These are phyloP conservation scores for Mechanitis mazaeus DNA, from an alignment of 2,888 invertebrate genomes.

Conservation along the genomic window DNA sequence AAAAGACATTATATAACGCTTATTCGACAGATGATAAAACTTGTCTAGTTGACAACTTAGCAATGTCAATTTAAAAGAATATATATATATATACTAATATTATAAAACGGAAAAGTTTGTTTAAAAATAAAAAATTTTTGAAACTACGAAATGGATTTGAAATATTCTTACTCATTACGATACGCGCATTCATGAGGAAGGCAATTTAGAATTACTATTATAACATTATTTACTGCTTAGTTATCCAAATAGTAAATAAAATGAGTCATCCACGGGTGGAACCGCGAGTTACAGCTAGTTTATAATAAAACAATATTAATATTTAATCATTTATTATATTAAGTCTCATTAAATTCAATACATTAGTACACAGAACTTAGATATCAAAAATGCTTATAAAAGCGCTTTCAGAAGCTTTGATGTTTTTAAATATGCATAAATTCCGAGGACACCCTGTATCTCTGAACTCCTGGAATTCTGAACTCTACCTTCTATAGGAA, in stretches of 20 bases:
- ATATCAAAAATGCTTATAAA: constrained; percentile 37
- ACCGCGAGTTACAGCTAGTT: too few relatives aligned
- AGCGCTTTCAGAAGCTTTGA: constrained; percentile 39
- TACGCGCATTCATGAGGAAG: too few relatives aligned
- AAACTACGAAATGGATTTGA: too few relatives aligned
- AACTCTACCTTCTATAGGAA: constrained; percentile 17
- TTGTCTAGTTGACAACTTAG: not conserved
- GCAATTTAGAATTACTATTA: too few relatives aligned
- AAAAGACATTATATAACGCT: constrained; percentile 9
- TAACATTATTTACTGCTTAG: too few relatives aligned
- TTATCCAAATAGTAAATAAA: too few relatives aligned
- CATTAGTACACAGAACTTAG: constrained; percentile 55
- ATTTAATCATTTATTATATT: constrained; percentile 32
- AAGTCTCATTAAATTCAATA: constrained; percentile 71
- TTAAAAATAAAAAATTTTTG: too few relatives aligned
- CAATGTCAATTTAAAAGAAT: not conserved
- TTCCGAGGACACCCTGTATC: not conserved
- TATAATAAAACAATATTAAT: constrained; percentile 27
- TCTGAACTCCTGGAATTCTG: constrained; percentile 6
- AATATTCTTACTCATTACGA: too few relatives aligned
- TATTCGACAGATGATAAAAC: not conserved
- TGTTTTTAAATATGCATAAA: constrained; percentile 40
- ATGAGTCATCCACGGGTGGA: too few relatives aligned
- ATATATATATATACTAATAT: too few relatives aligned
- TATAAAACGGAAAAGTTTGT: too few relatives aligned